A percentile compares a stretch with the other conserved stretches of the same genome.
Conservation (phyloP, 2,888 invertebrate species). For the Cheilosia variabilis region DNA sequence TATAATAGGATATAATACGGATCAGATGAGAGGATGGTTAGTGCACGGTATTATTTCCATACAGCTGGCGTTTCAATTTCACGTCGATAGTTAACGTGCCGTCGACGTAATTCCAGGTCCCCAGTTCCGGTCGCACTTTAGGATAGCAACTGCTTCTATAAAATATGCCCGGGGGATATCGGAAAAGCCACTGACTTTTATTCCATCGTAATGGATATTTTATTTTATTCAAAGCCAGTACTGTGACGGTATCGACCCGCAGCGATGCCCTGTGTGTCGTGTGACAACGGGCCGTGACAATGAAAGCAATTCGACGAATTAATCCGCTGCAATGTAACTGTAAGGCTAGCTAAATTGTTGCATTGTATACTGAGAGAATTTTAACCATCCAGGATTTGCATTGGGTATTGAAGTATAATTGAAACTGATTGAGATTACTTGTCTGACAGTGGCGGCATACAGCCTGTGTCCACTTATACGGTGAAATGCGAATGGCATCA, state of each 20-base stretch:
- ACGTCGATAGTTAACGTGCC: slow-evolving; percentile 42
- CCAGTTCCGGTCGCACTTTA: slow-evolving; percentile 43
- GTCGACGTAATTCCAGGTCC: slow-evolving; percentile 33
- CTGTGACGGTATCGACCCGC: slow-evolving; percentile 7
- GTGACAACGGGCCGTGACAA: slow-evolving; percentile 37
- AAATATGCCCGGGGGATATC: slow-evolving; percentile 54
- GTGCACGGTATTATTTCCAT: slow-evolving; percentile 13
- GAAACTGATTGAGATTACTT: slow-evolving; percentile 54
- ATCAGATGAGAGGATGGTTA: slow-evolving; percentile 33
- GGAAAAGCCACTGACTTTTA: slow-evolving; percentile 54
- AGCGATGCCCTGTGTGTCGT: neutral
- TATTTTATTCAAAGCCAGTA: slow-evolving; percentile 53
- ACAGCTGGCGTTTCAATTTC: slow-evolving; percentile 50
- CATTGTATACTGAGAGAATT: slow-evolving; percentile 23
- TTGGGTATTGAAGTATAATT: slow-evolving; percentile 56
- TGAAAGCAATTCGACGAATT: slow-evolving; percentile 49
- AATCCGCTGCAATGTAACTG: slow-evolving; percentile 42
- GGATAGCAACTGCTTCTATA: slow-evolving; percentile 42
- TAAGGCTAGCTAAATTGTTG: slow-evolving; percentile 39
- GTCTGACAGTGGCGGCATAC: neutral
- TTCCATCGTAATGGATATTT: slow-evolving; percentile 64
- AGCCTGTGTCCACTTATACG: neutral
- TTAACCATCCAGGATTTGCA: slow-evolving; percentile 39
- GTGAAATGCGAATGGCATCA: slow-evolving; percentile 62
- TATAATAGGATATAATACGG: slow-evolving; percentile 58